A percentile compares a stretch with the other conserved stretches of the same genome.
phyloP scores from a whole-genome alignment of 2,113 vertebrate genomes.

The Seriola dumerili region DNA sequence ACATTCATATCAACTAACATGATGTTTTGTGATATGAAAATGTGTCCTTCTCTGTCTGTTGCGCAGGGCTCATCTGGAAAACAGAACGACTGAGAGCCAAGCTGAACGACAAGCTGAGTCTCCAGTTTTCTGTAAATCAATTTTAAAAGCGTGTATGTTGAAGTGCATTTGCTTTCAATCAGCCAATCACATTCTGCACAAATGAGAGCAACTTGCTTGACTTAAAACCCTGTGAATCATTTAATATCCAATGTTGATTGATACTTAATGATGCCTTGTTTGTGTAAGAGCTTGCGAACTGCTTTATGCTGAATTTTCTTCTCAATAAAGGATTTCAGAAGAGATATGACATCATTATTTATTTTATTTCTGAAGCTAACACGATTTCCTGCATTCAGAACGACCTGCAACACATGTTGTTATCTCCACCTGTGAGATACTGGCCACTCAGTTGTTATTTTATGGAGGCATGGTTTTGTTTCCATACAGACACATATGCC shows the following conservation, averaged over 20 bases:
- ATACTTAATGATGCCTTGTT: neutral
- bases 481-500: neutral
- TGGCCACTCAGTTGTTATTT: no score
- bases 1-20: no score
- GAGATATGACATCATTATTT: neutral
- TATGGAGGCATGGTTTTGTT: neutral
- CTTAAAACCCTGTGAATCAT: neutral
- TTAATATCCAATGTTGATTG: neutral
- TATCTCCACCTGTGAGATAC: neutral
- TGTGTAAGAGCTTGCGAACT: neutral
- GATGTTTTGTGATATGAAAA: neutral
- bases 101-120: neutral
- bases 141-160: no score
- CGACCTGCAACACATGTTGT: no score
- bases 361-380: neutral
- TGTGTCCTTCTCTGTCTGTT: neutral
- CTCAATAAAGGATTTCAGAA: slow-evolving; percentile 7
- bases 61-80: neutral
- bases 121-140: neutral
- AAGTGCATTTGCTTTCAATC: neutral
- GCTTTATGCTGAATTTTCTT: neutral
- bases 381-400: no score
- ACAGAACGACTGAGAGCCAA: neutral
- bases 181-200: neutral
- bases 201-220: neutral